Evolutionary conservation across 2,888 invertebrate genomes (phyloP).

Genomic region (Pherbina coryleti): DNA sequence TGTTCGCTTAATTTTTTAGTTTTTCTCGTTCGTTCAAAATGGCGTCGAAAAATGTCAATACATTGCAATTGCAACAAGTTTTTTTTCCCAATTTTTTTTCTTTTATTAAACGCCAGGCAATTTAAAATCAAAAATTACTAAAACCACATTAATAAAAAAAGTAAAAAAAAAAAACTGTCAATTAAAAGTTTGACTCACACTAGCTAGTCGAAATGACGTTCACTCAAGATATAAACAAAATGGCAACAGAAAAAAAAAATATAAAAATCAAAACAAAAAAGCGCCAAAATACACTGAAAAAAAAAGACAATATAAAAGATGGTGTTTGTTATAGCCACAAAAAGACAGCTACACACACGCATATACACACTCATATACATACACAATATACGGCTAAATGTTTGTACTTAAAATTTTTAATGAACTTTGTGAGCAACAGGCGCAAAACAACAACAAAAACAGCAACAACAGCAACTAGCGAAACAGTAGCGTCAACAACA

Average conservation of each 20-base stretch:
- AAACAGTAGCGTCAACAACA: not conserved
- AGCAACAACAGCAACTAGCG: not conserved
- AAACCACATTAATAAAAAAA: not conserved
- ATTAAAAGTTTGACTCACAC: slow-evolving; percentile 10
- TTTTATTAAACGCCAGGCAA: not conserved
- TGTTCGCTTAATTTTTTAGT: not conserved
- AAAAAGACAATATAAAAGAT: not conserved
- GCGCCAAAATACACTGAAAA: not conserved
- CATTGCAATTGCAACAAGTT: not conserved
- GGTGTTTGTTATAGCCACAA: not conserved
- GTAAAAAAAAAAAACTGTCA: not conserved
- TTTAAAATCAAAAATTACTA: not conserved
- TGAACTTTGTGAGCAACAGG: slow-evolving; percentile 1
- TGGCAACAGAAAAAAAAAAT: not conserved
- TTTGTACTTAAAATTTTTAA: not conserved
- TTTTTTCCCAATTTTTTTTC: too few relatives aligned
- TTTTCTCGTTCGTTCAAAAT: not conserved
- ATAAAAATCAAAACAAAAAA: not conserved
- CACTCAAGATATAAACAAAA: not conserved
- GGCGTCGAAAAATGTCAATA: slow-evolving; percentile 7
- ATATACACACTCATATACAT: slow-evolving; percentile 26
- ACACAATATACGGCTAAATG: too few relatives aligned
- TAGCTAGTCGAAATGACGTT: not conserved
- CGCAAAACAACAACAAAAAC: not conserved
- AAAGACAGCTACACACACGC: not conserved